These are phyloP conservation scores for Athene noctua DNA, from an alignment of 2,113 vertebrate genomes.

Conservation along the genomic window DNA sequence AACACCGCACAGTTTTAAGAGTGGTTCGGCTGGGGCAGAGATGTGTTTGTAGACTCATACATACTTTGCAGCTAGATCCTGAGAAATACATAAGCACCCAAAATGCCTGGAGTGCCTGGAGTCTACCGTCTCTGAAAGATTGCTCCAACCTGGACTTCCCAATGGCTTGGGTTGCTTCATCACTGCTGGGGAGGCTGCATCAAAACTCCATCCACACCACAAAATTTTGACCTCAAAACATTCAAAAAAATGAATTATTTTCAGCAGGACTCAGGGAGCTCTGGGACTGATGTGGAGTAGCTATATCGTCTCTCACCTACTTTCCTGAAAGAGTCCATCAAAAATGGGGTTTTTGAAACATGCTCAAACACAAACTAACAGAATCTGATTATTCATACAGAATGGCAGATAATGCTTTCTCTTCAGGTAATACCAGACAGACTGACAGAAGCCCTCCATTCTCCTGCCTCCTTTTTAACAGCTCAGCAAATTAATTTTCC, in stretches of 20 bases:
- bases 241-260: background rate
- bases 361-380: background rate
- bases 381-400: background rate
- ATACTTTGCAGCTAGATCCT: background rate
- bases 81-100: background rate
- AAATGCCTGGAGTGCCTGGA: background rate
- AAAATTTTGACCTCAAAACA: background rate
- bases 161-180: background rate
- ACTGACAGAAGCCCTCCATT: background rate
- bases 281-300: background rate
- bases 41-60: accelerated
- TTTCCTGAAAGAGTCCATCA: background rate
- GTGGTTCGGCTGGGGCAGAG: accelerated
- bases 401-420: background rate
- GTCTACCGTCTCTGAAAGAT: background rate
- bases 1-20: background rate
- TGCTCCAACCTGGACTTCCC: background rate
- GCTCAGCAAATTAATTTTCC: background rate
- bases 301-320: background rate
- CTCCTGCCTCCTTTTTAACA: background rate
- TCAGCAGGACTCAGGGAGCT: background rate
- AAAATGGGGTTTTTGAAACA: background rate
- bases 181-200: background rate
- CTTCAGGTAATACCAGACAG: background rate
- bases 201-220: background rate